phyloP scores from a whole-genome alignment of 1,140 invertebrate genomes.

The Euwallacea similis region DNA sequence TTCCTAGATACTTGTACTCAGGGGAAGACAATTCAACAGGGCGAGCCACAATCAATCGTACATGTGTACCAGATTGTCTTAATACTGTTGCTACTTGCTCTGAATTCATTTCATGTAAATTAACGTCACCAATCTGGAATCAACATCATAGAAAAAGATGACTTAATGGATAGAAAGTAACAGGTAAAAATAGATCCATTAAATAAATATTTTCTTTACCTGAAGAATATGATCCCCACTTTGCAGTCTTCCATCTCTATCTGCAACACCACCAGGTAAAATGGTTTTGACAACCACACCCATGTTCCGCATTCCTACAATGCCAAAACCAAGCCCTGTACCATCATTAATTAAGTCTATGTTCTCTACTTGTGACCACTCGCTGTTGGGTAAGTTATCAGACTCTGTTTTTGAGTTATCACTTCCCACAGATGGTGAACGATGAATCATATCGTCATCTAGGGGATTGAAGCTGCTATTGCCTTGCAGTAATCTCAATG shows the following conservation, averaged over 20 bases:
- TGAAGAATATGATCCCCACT: conserved; percentile 97
- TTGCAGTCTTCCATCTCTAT: conserved; percentile 88
- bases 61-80: conserved; percentile 88
- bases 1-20: conserved; percentile 59
- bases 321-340: conserved; percentile 94
- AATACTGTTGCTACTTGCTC: conserved; percentile 96
- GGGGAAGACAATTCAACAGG: conserved; percentile 76
- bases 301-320: conserved; percentile 93
- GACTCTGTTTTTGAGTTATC: conserved; percentile 72
- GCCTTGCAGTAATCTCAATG: conserved; percentile 80
- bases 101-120: conserved; percentile 92
- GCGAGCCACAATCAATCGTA: conserved; percentile 90
- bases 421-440: conserved; percentile 69
- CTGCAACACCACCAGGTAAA: conserved; percentile 90
- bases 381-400: conserved; percentile 79
- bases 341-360: conserved; percentile 95
- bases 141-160: not conserved
- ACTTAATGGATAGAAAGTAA: no score
- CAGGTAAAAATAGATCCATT: no score
- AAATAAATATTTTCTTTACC: conserved; percentile 58
- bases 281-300: conserved; percentile 98
- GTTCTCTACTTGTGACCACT: conserved; percentile 95
- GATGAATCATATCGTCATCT: conserved; percentile 56
- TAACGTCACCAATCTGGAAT: conserved; percentile 76
- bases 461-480: conserved; percentile 69